A percentile compares a stretch with the other conserved stretches of the same genome.
Evolutionary conservation across 2,797 vertebrate genomes (phyloP).

Genomic region (Acipenser transmontanus): DNA sequence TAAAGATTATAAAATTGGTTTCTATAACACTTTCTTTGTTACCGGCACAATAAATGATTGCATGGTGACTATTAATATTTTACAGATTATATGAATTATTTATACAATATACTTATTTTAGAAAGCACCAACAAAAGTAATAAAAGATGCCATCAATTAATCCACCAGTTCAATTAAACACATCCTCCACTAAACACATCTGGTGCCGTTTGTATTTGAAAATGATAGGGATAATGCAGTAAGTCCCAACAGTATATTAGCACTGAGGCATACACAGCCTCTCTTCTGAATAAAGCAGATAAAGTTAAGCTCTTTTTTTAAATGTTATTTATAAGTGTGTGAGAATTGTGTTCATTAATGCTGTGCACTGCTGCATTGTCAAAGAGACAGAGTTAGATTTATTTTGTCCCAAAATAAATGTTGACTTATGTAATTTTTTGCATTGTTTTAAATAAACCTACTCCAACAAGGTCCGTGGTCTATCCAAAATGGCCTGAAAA

Average conservation of each 20-base stretch:
- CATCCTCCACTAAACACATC: constrained; percentile 30
- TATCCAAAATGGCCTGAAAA: too few relatives aligned
- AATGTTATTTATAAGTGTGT: not conserved
- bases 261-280: not conserved
- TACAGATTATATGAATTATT: constrained; percentile 32
- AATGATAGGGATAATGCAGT: constrained; percentile 11
- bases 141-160: constrained; percentile 46
- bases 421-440: too few relatives aligned
- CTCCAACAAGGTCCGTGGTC: too few relatives aligned
- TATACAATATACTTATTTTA: constrained; percentile 31
- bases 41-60: constrained; percentile 35
- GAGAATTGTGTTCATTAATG: too few relatives aligned
- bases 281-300: constrained; percentile 6
- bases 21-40: constrained; percentile 33
- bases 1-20: too few relatives aligned
- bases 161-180: constrained; percentile 42
- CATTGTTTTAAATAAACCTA: too few relatives aligned
- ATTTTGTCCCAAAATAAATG: too few relatives aligned
- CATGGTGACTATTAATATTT: not conserved
- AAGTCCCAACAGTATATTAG: constrained; percentile 9
- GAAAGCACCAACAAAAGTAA: constrained; percentile 27
- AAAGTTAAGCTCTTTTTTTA: not conserved
- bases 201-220: constrained; percentile 21
- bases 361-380: too few relatives aligned
- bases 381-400: too few relatives aligned